Evolutionary conservation across 2,888 invertebrate genomes (phyloP).

Genomic region (Octodonta nipae): DNA sequence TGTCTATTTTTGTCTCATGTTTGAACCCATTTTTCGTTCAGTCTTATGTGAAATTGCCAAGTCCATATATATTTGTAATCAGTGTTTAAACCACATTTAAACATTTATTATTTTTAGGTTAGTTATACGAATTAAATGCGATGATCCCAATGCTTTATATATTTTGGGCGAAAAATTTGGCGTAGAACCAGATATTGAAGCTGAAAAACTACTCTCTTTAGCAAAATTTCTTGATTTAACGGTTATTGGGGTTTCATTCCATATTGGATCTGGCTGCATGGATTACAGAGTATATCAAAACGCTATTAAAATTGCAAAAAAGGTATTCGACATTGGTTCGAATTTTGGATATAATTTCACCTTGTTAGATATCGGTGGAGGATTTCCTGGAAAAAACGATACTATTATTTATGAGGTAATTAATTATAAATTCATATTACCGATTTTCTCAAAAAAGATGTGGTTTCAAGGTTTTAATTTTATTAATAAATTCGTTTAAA

Average conservation of each 20-base stretch:
- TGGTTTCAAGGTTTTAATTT: too few relatives aligned
- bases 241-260: slow-evolving; percentile 13
- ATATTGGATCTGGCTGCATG: slow-evolving; percentile 11
- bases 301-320: slow-evolving; percentile 10
- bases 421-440: background rate
- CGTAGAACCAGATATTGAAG: slow-evolving; percentile 8
- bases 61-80: too few relatives aligned
- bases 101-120: slow-evolving; percentile 31
- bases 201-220: slow-evolving; percentile 6
- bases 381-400: slow-evolving; percentile 22
- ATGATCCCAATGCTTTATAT: slow-evolving; percentile 9
- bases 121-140: slow-evolving; percentile 11
- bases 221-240: slow-evolving; percentile 9
- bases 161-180: slow-evolving; percentile 12
- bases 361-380: slow-evolving; percentile 14
- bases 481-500: too few relatives aligned
- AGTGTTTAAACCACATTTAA: background rate
- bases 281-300: slow-evolving; percentile 6
- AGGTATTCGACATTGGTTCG: slow-evolving; percentile 10
- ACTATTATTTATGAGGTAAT: slow-evolving; percentile 54
- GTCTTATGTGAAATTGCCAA: too few relatives aligned
- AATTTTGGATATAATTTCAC: slow-evolving; percentile 10
- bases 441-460: too few relatives aligned
- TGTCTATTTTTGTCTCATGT: too few relatives aligned
- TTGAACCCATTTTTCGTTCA: too few relatives aligned